Percentiles rank a stretch among this genome's conserved stretches.
phyloP scores from a whole-genome alignment of 2,888 invertebrate species.

The Monoplex corrugatus region DNA sequence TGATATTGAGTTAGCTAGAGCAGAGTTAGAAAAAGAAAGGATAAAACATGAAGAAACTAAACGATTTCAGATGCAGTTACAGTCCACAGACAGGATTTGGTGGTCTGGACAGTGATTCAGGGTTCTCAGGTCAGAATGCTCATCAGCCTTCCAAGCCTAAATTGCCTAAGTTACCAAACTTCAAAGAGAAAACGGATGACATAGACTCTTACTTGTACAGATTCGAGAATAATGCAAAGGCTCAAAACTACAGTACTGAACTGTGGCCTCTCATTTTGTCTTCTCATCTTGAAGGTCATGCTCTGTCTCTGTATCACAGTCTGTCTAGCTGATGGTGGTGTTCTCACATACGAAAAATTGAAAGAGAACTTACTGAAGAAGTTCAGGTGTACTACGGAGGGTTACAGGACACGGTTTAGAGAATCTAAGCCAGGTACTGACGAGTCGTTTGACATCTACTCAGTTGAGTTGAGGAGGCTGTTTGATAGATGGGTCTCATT shows the following conservation, averaged over 20 bases:
- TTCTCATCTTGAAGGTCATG: background rate
- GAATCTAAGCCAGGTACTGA: background rate
- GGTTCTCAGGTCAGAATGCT: too few species aligned
- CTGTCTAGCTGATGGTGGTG: background rate
- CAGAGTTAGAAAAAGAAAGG: too few species aligned
- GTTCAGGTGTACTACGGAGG: conserved; percentile 3
- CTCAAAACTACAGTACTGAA: background rate
- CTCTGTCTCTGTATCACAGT: background rate
- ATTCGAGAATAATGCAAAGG: background rate
- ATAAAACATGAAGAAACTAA: too few species aligned
- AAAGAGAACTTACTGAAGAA: background rate
- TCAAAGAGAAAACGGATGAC: background rate
- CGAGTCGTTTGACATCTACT: background rate
- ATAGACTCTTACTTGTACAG: background rate
- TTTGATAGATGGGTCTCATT: background rate
- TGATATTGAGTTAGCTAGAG: too few species aligned
- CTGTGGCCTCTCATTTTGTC: background rate
- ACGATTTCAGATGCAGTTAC: too few species aligned
- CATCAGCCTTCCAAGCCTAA: too few species aligned
- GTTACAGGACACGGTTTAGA: background rate
- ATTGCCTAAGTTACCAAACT: background rate
- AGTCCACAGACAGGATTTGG: too few species aligned
- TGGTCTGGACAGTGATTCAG: too few species aligned
- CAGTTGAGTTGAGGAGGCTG: background rate
- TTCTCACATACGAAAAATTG: background rate